Conservation (phyloP, 2,113 vertebrate species). For the Motacilla alba region DNA sequence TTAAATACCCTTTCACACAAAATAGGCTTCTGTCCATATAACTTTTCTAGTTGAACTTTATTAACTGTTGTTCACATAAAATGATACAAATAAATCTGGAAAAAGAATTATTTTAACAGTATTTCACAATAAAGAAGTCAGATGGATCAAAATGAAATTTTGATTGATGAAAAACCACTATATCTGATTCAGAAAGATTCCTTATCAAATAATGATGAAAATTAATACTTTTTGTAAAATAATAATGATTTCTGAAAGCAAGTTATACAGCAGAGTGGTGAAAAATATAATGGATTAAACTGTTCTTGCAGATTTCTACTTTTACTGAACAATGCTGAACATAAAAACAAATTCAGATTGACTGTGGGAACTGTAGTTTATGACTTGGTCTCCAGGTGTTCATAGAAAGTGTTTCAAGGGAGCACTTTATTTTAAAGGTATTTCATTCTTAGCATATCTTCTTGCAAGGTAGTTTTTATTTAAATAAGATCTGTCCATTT, state of each 20-base stretch:
- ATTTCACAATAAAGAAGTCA: neutral
- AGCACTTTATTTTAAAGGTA: constrained; percentile 44
- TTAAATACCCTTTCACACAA: neutral
- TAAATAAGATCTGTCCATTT: constrained; percentile 4
- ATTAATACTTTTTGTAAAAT: constrained; percentile 25
- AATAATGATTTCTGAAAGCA: constrained; percentile 20
- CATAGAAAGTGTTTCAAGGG: constrained; percentile 52
- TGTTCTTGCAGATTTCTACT: constrained; percentile 30
- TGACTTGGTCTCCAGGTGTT: constrained; percentile 47
- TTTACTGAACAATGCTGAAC: neutral
- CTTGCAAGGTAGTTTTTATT: neutral
- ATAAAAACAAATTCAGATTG: constrained; percentile 33
- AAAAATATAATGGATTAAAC: neutral
- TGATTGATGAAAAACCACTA: neutral
- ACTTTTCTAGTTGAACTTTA: neutral
- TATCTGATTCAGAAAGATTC: constrained; percentile 8
- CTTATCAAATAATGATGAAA: neutral
- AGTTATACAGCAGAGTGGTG: neutral
- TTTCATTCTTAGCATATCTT: neutral
- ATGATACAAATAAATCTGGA: neutral
- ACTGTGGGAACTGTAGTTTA: constrained; percentile 56
- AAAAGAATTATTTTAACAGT: neutral
- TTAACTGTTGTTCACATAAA: neutral
- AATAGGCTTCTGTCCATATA: neutral
- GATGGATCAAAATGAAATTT: neutral